Evolutionary conservation across 2,113 vertebrate genomes (phyloP).

Genomic region (Cercocebus atys): DNA sequence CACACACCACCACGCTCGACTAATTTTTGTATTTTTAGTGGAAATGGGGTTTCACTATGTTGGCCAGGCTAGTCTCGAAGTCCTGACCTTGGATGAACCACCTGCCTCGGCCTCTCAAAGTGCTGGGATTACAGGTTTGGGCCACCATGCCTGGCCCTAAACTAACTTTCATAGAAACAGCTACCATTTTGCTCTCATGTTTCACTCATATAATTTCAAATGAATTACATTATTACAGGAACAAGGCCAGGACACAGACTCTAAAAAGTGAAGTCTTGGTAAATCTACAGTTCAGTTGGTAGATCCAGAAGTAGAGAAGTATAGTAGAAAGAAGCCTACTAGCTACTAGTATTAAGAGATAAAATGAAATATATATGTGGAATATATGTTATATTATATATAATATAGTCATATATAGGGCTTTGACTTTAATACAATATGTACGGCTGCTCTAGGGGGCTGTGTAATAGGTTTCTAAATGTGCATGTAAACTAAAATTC

Average conservation of each 20-base stretch:
- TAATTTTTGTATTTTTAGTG: too few species aligned
- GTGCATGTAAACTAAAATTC: not conserved
- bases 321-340: not conserved
- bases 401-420: not conserved
- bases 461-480: not conserved
- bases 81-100: not conserved
- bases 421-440: not conserved
- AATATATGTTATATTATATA: not conserved
- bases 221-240: not conserved
- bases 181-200: not conserved
- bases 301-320: not conserved
- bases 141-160: not conserved
- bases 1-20: too few species aligned
- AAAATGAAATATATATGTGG: not conserved
- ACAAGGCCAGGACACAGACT: not conserved
- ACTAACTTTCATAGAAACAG: not conserved
- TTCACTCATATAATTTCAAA: not conserved
- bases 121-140: not conserved
- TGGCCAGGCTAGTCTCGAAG: too few species aligned
- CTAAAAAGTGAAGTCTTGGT: not conserved
- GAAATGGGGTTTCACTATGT: too few species aligned
- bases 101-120: not conserved
- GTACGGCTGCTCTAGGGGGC: not conserved
- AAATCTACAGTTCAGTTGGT: not conserved
- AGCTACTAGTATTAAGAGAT: not conserved